Evolutionary conservation across 2,113 vertebrate species (phyloP).

Genomic region (Caretta caretta): DNA sequence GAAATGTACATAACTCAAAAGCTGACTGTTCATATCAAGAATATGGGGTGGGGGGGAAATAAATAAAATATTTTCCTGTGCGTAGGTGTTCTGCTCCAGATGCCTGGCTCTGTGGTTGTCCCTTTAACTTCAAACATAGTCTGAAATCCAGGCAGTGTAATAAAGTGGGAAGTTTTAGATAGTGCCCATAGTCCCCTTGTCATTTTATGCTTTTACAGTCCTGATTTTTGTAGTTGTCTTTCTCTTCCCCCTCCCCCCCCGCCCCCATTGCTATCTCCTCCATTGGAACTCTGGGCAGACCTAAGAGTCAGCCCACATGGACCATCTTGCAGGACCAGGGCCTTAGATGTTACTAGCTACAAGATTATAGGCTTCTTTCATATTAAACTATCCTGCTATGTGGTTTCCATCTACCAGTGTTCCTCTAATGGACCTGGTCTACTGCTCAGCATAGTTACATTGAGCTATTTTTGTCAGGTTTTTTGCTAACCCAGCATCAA

Average conservation of each 20-base stretch:
- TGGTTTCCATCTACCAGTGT: not conserved
- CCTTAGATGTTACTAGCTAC: not conserved
- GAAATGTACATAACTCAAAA: not conserved
- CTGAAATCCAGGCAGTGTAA: too few relatives aligned
- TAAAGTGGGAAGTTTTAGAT: not conserved
- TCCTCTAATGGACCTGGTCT: not conserved
- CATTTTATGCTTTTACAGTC: not conserved
- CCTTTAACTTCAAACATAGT: too few relatives aligned
- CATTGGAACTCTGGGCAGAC: not conserved
- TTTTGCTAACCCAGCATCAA: not conserved
- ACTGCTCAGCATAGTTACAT: not conserved
- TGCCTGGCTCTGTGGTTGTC: not conserved
- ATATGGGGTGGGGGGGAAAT: too few relatives aligned
- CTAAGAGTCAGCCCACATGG: accelerated
- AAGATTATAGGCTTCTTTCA: too few relatives aligned
- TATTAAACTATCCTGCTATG: not conserved
- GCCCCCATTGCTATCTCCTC: not conserved
- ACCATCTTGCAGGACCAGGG: not conserved
- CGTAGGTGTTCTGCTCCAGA: not conserved
- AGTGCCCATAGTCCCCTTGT: not conserved
- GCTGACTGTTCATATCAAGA: not conserved
- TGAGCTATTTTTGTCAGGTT: not conserved
- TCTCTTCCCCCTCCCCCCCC: not conserved
- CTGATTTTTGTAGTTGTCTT: not conserved
- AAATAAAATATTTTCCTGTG: not conserved